phyloP scores from a whole-genome alignment of 1,140 invertebrate genomes.

The Goniozus legneri region DNA sequence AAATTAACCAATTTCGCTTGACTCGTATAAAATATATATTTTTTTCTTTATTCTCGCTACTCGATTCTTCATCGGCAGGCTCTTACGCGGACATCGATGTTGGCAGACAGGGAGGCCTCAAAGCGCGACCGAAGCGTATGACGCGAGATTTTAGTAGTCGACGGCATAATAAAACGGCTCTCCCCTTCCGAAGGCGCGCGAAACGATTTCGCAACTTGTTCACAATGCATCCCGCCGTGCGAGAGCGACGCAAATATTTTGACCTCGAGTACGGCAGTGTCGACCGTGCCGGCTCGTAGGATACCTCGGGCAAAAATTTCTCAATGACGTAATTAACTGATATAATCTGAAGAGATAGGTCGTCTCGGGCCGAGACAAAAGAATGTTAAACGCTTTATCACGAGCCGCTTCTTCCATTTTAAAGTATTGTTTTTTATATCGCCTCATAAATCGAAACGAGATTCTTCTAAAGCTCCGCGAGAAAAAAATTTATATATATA shows the following conservation, averaged over 20 bases:
- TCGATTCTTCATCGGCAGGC: too few relatives aligned
- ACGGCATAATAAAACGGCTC: too few relatives aligned
- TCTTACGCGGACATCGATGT: too few relatives aligned
- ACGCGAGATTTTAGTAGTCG: too few relatives aligned
- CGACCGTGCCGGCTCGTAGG: constrained; percentile 3
- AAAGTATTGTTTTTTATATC: constrained; percentile 26
- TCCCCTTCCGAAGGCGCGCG: constrained; percentile 10
- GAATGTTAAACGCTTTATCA: constrained; percentile 29
- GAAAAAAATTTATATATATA: too few relatives aligned
- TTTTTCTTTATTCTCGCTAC: too few relatives aligned
- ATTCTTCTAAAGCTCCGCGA: too few relatives aligned
- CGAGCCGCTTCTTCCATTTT: constrained; percentile 17
- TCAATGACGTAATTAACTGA: constrained; percentile 29
- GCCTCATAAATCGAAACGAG: constrained; percentile 19
- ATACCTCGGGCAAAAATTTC: constrained; percentile 30
- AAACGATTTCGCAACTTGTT: constrained; percentile 18
- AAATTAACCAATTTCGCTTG: too few relatives aligned
- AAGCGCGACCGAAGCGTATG: too few relatives aligned
- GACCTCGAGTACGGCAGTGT: too few relatives aligned
- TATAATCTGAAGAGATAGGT: constrained; percentile 30
- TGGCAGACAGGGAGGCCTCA: too few relatives aligned
- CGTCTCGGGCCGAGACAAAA: constrained; percentile 26
- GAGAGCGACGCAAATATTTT: constrained; percentile 13
- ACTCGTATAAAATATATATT: too few relatives aligned
- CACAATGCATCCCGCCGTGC: not conserved